A percentile compares a stretch with the other conserved stretches of the same genome.
These are phyloP conservation scores for Cydia splendana DNA, from an alignment of 1,140 invertebrate species.

Conservation along the genomic window DNA sequence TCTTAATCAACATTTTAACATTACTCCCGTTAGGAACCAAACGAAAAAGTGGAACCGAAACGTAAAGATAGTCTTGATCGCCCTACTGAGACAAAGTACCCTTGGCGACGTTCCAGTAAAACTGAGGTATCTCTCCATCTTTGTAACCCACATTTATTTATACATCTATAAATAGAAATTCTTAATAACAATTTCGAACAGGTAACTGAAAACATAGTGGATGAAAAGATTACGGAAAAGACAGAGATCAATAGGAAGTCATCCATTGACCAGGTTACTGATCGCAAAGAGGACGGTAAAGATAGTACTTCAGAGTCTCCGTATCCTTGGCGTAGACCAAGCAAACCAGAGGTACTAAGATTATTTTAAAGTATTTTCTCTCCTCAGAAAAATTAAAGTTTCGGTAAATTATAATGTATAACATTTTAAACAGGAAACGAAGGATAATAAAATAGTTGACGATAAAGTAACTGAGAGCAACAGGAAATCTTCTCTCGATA, in stretches of 20 bases:
- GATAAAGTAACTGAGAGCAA: constrained; percentile 12
- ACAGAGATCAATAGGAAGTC: constrained; percentile 45
- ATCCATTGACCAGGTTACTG: constrained; percentile 47
- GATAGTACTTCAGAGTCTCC: constrained; percentile 47
- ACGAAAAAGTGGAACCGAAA: constrained; percentile 54
- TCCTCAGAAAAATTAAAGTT: background rate
- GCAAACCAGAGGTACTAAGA: constrained; percentile 45
- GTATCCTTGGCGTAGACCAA: constrained; percentile 51
- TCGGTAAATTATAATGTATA: background rate
- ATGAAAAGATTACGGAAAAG: constrained; percentile 38
- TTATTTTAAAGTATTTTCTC: background rate
- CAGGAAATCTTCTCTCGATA: constrained; percentile 17
- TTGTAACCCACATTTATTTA: constrained; percentile 3
- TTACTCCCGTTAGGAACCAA: constrained; percentile 48
- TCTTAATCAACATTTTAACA: constrained; percentile 31
- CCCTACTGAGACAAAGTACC: constrained; percentile 42
- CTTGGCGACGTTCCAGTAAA: constrained; percentile 54
- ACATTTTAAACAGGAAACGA: constrained; percentile 36
- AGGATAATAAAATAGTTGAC: background rate
- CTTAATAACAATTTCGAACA: constrained; percentile 31
- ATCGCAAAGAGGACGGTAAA: constrained; percentile 36
- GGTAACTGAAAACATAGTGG: constrained; percentile 36
- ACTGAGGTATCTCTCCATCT: constrained; percentile 51
- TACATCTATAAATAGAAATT: background rate
- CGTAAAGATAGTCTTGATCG: constrained; percentile 57